A percentile compares a stretch with the other conserved stretches of the same genome.
Evolutionary conservation across 2,888 invertebrate species (phyloP).

Genomic region (Ganaspis brasiliensis): DNA sequence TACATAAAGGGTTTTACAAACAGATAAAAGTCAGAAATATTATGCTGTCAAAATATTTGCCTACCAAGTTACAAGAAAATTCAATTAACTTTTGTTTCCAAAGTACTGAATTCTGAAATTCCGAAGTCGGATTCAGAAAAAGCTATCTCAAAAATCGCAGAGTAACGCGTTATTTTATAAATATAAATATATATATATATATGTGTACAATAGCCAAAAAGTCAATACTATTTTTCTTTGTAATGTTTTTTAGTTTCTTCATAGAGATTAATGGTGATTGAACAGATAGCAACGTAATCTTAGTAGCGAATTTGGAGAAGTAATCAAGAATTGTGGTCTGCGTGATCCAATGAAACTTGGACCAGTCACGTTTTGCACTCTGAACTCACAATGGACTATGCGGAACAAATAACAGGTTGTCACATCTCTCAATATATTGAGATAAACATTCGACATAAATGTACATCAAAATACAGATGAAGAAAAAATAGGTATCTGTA

Average conservation of each 20-base stretch:
- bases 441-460: conserved; percentile 62
- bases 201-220: background rate
- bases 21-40: too few species aligned
- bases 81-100: too few species aligned
- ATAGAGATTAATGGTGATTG: conserved; percentile 14
- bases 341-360: conserved; percentile 66
- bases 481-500: background rate
- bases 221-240: background rate
- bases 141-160: too few species aligned
- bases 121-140: too few species aligned
- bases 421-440: conserved; percentile 66
- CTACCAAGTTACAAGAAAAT: too few species aligned
- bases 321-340: conserved; percentile 65
- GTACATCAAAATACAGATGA: background rate
- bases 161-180: too few species aligned
- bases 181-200: too few species aligned
- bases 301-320: conserved; percentile 55
- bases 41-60: too few species aligned
- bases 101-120: too few species aligned
- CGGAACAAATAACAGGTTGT: conserved; percentile 69
- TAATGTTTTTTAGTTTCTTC: background rate
- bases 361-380: conserved; percentile 68
- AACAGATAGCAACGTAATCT: background rate
- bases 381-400: conserved; percentile 61
- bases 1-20: too few species aligned